Conservation (phyloP, 2,888 invertebrate genomes). For the Melanargia galathea region DNA sequence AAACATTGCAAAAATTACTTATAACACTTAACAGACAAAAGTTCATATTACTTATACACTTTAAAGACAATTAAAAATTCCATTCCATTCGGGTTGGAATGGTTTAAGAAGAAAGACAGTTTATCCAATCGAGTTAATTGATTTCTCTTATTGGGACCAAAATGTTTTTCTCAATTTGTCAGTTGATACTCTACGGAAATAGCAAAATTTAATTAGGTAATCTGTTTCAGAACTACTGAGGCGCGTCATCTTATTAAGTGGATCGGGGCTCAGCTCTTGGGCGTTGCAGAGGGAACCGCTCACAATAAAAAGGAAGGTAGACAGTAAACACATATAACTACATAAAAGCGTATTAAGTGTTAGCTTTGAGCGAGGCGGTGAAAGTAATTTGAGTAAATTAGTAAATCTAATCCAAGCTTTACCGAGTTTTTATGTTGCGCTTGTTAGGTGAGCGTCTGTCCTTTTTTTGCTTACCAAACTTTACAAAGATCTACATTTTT, state of each 20-base stretch:
- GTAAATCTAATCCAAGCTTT: slow-evolving; percentile 20
- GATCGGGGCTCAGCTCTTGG: slow-evolving; percentile 95
- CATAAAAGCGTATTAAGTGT: slow-evolving; percentile 45
- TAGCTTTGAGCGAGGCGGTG: slow-evolving; percentile 35
- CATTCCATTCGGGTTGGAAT: neutral
- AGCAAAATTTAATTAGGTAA: slow-evolving; percentile 70
- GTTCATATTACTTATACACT: neutral
- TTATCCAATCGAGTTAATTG: slow-evolving; percentile 23
- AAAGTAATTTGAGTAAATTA: slow-evolving; percentile 39
- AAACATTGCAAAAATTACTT: neutral
- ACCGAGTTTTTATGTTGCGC: slow-evolving; percentile 9
- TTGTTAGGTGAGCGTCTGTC: neutral
- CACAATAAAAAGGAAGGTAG: slow-evolving; percentile 87
- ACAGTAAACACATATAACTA: too few relatives aligned
- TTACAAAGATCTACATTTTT: neutral
- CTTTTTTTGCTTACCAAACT: neutral
- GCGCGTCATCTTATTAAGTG: slow-evolving; percentile 93
- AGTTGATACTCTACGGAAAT: slow-evolving; percentile 60
- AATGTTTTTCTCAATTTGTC: slow-evolving; percentile 57
- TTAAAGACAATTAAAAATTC: slow-evolving; percentile 3
- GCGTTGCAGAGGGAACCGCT: slow-evolving; percentile 93
- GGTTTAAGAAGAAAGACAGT: too few relatives aligned
- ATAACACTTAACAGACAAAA: neutral
- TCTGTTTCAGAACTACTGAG: slow-evolving; percentile 90
- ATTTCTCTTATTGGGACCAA: slow-evolving; percentile 41